Conservation (phyloP, 2,113 vertebrate species). For the Seriola dumerili region DNA sequence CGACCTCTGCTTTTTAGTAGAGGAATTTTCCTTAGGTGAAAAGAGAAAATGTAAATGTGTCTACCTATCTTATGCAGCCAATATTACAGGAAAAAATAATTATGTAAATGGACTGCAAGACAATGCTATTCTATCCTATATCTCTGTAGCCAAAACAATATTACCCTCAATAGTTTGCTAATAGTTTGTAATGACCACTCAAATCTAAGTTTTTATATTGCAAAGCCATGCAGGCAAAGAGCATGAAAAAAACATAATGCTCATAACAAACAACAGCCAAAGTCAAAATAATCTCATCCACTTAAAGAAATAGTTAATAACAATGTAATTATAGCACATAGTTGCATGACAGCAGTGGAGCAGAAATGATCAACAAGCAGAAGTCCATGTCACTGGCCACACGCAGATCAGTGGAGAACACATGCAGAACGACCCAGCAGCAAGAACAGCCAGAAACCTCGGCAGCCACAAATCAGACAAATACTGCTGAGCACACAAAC, state of each 20-base stretch:
- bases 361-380: slow-evolving; percentile 1
- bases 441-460: neutral
- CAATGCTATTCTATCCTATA: neutral
- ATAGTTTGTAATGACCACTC: neutral
- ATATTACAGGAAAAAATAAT: neutral
- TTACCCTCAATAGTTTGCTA: neutral
- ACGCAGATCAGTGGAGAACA: neutral
- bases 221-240: neutral
- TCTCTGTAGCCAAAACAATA: neutral
- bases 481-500: neutral
- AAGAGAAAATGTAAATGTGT: no score
- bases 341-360: neutral
- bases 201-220: neutral
- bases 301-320: no score
- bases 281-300: neutral
- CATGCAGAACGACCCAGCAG: neutral
- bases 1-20: no score
- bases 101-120: neutral
- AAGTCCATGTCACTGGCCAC: no score
- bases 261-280: neutral
- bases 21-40: no score
- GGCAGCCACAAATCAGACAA: neutral
- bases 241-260: neutral
- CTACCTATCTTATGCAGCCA: neutral
- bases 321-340: neutral